Percentiles rank a stretch among this genome's conserved stretches.
Conservation (phyloP, 2,113 vertebrate genomes). For the Odocoileus hemionus region DNA sequence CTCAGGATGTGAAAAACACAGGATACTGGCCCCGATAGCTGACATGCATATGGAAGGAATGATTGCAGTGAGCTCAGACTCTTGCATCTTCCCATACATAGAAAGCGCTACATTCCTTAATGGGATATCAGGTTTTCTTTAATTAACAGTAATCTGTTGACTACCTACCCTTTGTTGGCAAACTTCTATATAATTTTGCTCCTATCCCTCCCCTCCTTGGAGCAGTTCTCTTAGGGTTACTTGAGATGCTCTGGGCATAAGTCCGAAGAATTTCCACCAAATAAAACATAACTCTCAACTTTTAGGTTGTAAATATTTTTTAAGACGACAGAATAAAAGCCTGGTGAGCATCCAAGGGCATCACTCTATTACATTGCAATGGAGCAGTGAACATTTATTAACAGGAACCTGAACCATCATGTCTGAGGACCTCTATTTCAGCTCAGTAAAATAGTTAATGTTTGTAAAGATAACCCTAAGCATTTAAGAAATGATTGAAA, state of each 20-base stretch:
- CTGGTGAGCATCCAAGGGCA: not conserved
- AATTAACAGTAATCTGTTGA: not conserved
- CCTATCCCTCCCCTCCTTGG: not conserved
- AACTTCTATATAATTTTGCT: not conserved
- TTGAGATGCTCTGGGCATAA: not conserved
- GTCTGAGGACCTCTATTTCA: not conserved
- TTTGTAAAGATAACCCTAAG: not conserved
- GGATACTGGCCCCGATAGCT: rapidly evolving
- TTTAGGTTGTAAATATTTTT: not conserved
- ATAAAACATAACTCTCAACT: not conserved
- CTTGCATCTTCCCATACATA: not conserved
- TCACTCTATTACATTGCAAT: not conserved
- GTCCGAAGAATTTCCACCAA: not conserved
- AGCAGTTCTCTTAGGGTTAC: not conserved
- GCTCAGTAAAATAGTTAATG: not conserved
- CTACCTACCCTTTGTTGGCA: not conserved
- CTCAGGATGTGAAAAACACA: not conserved
- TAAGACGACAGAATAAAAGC: not conserved
- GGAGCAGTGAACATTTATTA: not conserved
- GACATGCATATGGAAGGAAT: not conserved
- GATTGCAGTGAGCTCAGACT: not conserved
- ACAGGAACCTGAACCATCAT: not conserved
- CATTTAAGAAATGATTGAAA: constrained; percentile 13
- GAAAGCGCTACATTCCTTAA: not conserved
- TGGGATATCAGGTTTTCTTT: not conserved